Evolutionary conservation across 2,113 vertebrate genomes (phyloP).

Genomic region (Gnathonemus longibarbis): DNA sequence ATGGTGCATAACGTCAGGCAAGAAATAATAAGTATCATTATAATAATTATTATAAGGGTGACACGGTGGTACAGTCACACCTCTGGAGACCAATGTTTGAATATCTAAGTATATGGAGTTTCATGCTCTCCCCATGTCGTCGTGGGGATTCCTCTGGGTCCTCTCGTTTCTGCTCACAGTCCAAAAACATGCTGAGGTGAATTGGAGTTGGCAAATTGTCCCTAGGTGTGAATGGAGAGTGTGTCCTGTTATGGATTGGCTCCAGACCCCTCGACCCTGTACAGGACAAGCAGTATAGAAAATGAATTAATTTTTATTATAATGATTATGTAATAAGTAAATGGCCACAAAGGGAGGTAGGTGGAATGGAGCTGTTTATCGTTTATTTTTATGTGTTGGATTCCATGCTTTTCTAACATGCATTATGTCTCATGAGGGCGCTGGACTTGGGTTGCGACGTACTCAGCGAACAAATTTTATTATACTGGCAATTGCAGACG

Average conservation of each 20-base stretch:
- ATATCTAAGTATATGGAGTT: background rate
- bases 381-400: background rate
- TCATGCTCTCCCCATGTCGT: background rate
- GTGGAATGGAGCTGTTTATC: background rate
- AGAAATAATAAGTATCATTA: background rate
- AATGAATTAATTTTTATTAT: background rate
- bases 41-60: background rate
- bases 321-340: background rate
- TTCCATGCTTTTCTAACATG: background rate
- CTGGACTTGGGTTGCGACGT: background rate
- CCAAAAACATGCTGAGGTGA: background rate
- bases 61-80: background rate
- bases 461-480: background rate
- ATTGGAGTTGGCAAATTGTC: background rate
- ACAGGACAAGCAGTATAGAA: background rate
- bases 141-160: background rate
- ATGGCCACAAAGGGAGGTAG: background rate
- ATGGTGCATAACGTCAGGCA: background rate
- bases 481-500: background rate
- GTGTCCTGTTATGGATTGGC: background rate
- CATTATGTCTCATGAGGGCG: background rate
- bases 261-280: background rate
- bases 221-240: background rate
- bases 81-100: background rate
- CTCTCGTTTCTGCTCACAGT: background rate